Percentiles rank a stretch among this genome's conserved stretches.
Conservation (phyloP, 2,113 vertebrate species). For the Australoheros scitulus region DNA sequence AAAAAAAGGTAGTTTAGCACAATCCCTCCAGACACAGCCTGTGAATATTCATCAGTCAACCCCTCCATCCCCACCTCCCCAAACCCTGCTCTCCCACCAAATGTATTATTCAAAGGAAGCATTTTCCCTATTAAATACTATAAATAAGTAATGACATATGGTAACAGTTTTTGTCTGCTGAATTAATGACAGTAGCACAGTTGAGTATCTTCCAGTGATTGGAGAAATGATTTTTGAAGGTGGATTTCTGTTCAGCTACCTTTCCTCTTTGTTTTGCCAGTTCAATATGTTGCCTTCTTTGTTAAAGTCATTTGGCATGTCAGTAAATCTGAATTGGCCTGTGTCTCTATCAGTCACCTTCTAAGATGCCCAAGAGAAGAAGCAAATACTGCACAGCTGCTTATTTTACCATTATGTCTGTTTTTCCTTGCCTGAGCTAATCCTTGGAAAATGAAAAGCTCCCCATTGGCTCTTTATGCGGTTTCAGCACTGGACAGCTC, state of each 20-base stretch:
- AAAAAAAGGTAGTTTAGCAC: constrained; percentile 62
- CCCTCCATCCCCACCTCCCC: constrained; percentile 4
- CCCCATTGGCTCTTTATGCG: constrained; percentile 32
- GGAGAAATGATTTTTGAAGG: constrained; percentile 15
- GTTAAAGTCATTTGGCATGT: constrained; percentile 48
- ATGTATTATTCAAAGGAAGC: constrained; percentile 80
- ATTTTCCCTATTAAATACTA: constrained; percentile 78
- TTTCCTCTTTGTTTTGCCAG: constrained; percentile 54
- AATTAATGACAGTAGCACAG: constrained; percentile 65
- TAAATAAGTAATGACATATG: constrained; percentile 81
- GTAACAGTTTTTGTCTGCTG: constrained; percentile 74
- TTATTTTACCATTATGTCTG: constrained; percentile 51
- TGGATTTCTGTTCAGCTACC: constrained; percentile 33
- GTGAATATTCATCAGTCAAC: constrained; percentile 78
- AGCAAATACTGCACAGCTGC: constrained; percentile 42
- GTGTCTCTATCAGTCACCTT: constrained; percentile 29
- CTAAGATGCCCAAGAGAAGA: constrained; percentile 27
- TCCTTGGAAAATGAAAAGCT: constrained; percentile 40
- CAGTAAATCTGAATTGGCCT: constrained; percentile 37
- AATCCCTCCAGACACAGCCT: constrained; percentile 63
- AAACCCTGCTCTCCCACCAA: constrained; percentile 46
- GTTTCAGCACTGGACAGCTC: constrained; percentile 73
- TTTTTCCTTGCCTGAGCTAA: constrained; percentile 32
- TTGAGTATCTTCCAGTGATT: constrained; percentile 47
- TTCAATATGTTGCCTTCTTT: constrained; percentile 42